Evolutionary conservation across 2,888 invertebrate species (phyloP).

Genomic region (Apocheima hispidaria): DNA sequence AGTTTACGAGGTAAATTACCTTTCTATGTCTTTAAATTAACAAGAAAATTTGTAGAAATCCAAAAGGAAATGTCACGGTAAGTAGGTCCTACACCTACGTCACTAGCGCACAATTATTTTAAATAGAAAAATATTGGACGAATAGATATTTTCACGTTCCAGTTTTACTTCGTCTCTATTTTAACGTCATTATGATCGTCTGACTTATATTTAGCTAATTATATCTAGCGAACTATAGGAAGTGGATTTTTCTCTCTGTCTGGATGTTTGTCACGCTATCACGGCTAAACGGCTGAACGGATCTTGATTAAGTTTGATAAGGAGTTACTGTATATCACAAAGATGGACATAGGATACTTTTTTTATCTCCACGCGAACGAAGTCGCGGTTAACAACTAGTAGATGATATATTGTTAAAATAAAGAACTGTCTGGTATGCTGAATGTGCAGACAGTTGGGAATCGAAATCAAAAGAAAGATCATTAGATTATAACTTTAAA

Average conservation of each 20-base stretch:
- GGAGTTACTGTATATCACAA: too few relatives aligned
- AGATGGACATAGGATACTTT: too few relatives aligned
- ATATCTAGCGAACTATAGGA: too few relatives aligned
- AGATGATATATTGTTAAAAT: too few relatives aligned
- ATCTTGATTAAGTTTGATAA: too few relatives aligned
- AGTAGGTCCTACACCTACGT: constrained; percentile 36
- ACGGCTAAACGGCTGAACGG: too few relatives aligned
- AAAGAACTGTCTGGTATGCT: constrained; percentile 14
- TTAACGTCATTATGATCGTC: constrained; percentile 15
- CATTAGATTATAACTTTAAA: too few relatives aligned
- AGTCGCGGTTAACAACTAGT: too few relatives aligned
- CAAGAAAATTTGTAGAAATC: constrained; percentile 7
- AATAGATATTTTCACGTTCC: constrained; percentile 20
- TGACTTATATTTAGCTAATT: constrained; percentile 32
- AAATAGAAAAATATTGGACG: constrained; percentile 17
- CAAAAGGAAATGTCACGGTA: constrained; percentile 24
- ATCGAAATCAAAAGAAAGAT: constrained; percentile 5
- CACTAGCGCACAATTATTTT: constrained; percentile 26
- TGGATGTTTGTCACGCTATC: too few relatives aligned
- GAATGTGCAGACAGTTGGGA: constrained; percentile 3
- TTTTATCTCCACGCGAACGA: too few relatives aligned
- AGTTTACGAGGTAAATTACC: constrained; percentile 10
- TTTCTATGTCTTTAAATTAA: background rate
- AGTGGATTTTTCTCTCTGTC: too few relatives aligned
- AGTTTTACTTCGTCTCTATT: constrained; percentile 20